Evolutionary conservation across 2,797 vertebrate species (phyloP), one percentile per base, ranked within the genome.

Genomic region (Helarctos malayanus): DNA sequence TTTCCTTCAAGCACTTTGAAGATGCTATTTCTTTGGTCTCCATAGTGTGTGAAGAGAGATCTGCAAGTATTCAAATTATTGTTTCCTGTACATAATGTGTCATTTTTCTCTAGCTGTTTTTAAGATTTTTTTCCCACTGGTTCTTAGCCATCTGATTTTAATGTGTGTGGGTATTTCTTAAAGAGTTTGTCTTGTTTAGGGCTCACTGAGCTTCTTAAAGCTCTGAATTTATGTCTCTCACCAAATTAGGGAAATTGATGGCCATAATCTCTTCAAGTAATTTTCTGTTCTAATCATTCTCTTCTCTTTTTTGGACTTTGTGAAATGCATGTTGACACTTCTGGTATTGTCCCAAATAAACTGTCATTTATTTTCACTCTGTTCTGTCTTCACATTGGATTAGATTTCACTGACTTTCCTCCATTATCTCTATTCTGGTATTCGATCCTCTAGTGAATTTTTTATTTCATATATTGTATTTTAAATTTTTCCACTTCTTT

Each of bases 21-120:
- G 27, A 32, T 76, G 21, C 18, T 78, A 15, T 47, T 76, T 49
- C 71, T 65, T 21, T 78, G 73, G 57, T 78, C 15, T 68, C 49
- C 12, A 13, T 10, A 19, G 47, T 54, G 54, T 81, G 32, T 80
- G 80, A 80, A 54, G 29, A 81, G 27, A 68, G 19, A 88, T n/a
- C 65, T 18, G 32, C 2, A 14, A 15, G 49, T 94, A n/a, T 38
- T 73, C 73, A 41, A 91, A 52, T 76, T 16, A 49, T 76, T 80
- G 35, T 83, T 88, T 18, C 13, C 10, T 27, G 1, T 35, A 57
- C 11, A 75, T 10, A 75, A 35, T 29, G 25, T 76, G 21, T 41
- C 71, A 80, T 85, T 89, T 89, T 92, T 80, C n/a, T 85, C 27
- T 25, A 49, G 35, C 14, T 96, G n/a, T 32, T 49, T 89, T 81